phyloP scores from a whole-genome alignment of 2,113 vertebrate genomes.

The Burhinus oedicnemus region DNA sequence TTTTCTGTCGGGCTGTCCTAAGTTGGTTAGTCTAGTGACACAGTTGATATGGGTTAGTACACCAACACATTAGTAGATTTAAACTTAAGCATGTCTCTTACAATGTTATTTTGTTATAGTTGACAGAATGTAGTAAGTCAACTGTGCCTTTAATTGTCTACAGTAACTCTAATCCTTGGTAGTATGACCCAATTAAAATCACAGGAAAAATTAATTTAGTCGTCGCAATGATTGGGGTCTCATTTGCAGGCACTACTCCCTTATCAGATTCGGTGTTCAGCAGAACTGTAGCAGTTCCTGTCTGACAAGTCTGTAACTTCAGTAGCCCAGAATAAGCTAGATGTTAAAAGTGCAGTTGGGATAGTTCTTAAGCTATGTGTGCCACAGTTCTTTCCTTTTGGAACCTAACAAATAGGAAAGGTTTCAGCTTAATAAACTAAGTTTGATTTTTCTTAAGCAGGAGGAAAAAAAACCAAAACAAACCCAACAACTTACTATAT shows the following conservation, averaged over 20 bases:
- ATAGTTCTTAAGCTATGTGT: background rate
- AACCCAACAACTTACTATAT: accelerated
- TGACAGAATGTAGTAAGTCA: background rate
- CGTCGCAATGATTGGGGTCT: background rate
- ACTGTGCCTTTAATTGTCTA: background rate
- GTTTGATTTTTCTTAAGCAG: background rate
- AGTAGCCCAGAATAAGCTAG: background rate
- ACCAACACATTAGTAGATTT: background rate
- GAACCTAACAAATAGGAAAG: background rate
- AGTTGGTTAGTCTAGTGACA: background rate
- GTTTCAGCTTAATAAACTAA: background rate
- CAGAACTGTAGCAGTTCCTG: background rate
- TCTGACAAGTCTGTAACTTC: background rate
- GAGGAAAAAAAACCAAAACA: background rate
- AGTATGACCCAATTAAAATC: background rate
- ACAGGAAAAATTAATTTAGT: background rate
- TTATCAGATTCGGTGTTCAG: background rate
- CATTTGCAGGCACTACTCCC: background rate
- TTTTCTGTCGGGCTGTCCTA: background rate
- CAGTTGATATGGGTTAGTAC: background rate
- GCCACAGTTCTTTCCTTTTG: background rate
- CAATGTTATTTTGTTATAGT: background rate
- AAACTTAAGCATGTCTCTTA: background rate
- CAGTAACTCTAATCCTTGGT: background rate
- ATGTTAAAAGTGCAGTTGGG: background rate